Base-by-base conservation (phyloP, 2,113 vertebrate species). In the Alouatta palliata region DNA sequence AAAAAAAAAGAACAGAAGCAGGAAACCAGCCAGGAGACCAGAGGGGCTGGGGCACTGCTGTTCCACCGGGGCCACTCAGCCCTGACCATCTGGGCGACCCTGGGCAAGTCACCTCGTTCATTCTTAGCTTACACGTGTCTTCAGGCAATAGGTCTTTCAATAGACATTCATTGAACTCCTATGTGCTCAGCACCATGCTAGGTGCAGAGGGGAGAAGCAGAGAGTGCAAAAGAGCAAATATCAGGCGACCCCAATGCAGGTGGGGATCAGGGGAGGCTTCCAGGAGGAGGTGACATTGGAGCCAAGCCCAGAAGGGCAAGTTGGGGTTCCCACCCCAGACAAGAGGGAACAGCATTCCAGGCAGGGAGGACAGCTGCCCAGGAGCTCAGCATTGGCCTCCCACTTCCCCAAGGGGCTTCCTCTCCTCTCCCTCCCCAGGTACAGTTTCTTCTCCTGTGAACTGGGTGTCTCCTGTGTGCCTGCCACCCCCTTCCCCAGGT, bases 11-110 rank as follows among this genome's bases (percentile, higher is more conserved):
- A 40, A 23, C 66, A 68, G 66, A n/a, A 17, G 16, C 5, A 1
- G 58, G 27, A 20, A n/a, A n/a, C 7, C 27, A 27, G 37, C 45
- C 8, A 35, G 54, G 45, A 49, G 21, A 23, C 32, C 25, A 30
- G 45, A 30, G 70, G 47, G 54, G 23, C 19, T 7, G 6, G 14
- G 52, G 73, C 0, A 0, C 61, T 27, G 49, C 68, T 16, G 7
- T 21, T n/a, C 14, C 19, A 23, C 81, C 13, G 0, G 7, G 3
- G 45, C 70, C 58, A 6, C 0, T 1, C 58, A 14, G 47, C 54
- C 17, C 49, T 27, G 81, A 61, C 37, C 52, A 6, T 43, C 58
- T 6, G 9, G 6, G 54, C 16, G n/a, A 81, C 35, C 54, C 25
- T 2, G 56, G 21, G 77, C 21, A 64, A 64, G 49, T 19, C 64